phyloP scores from a whole-genome alignment of 2,113 vertebrate genomes.

The Myanophis thanlyinensis region DNA sequence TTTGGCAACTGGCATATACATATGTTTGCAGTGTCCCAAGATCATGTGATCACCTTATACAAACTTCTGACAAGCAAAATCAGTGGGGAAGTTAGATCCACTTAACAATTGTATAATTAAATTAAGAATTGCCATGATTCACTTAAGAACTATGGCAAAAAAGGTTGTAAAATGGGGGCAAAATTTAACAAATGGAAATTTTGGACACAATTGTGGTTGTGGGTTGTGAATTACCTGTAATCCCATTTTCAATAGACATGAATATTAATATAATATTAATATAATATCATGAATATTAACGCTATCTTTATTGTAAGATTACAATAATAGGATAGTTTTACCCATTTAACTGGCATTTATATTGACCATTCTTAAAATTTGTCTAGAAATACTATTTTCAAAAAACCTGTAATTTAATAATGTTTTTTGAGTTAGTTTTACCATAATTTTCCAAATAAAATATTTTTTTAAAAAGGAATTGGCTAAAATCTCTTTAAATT shows the following conservation, averaged over 20 bases:
- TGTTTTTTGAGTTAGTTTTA: not conserved
- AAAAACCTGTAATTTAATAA: not conserved
- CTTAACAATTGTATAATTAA: not conserved
- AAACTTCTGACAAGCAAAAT: not conserved
- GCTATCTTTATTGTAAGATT: too few species aligned
- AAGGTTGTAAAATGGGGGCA: not conserved
- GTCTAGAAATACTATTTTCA: conserved; percentile 32
- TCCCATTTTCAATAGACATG: not conserved
- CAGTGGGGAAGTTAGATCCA: not conserved
- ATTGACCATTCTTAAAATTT: not conserved
- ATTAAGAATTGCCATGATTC: not conserved
- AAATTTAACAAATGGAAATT: not conserved
- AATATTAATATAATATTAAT: too few species aligned
- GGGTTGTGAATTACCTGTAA: not conserved
- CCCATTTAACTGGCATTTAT: not conserved
- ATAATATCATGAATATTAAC: too few species aligned
- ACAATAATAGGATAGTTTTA: not conserved
- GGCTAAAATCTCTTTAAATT: too few species aligned
- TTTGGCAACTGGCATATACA: not conserved
- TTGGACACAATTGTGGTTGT: not conserved
- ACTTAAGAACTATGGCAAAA: not conserved
- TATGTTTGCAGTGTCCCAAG: not conserved
- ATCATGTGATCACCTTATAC: not conserved
- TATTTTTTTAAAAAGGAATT: too few species aligned
- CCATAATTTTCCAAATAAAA: not conserved